A percentile compares a stretch with the other conserved stretches of the same genome.
Conservation (phyloP, 2,797 vertebrate species). For the Florisuga fusca region DNA sequence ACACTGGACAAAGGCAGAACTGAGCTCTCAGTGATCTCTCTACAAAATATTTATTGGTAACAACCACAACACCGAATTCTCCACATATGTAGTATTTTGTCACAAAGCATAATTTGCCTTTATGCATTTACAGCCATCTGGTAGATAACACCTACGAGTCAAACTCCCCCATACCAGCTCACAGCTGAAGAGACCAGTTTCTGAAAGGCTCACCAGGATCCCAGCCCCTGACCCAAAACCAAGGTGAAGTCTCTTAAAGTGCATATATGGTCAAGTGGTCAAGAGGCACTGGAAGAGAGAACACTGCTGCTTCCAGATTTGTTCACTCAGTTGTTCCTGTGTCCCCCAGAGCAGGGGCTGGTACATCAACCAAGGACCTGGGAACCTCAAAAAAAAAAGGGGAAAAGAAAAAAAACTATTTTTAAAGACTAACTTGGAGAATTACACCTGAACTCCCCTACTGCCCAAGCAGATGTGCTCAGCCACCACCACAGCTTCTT, state of each 20-base stretch:
- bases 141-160: not conserved
- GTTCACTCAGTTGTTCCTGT: not conserved
- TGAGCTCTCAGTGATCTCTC: slow-evolving; percentile 30
- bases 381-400: not conserved
- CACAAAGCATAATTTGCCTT: slow-evolving; percentile 43
- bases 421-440: not conserved
- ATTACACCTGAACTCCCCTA: not conserved
- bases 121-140: slow-evolving; percentile 30
- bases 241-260: slow-evolving; percentile 48
- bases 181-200: not conserved
- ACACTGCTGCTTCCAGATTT: not conserved
- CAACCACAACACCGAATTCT: slow-evolving; percentile 55
- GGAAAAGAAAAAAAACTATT: not conserved
- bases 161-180: not conserved
- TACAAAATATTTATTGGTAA: slow-evolving; percentile 71
- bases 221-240: not conserved
- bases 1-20: not conserved
- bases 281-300: not conserved
- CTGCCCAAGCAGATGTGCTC: not conserved
- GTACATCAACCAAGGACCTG: not conserved
- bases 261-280: slow-evolving; percentile 18
- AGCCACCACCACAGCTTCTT: not conserved
- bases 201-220: not conserved
- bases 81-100: slow-evolving; percentile 2
- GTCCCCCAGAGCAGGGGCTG: not conserved